Evolutionary conservation across 2,888 invertebrate species (phyloP).

Genomic region (Escarpia spicata): DNA sequence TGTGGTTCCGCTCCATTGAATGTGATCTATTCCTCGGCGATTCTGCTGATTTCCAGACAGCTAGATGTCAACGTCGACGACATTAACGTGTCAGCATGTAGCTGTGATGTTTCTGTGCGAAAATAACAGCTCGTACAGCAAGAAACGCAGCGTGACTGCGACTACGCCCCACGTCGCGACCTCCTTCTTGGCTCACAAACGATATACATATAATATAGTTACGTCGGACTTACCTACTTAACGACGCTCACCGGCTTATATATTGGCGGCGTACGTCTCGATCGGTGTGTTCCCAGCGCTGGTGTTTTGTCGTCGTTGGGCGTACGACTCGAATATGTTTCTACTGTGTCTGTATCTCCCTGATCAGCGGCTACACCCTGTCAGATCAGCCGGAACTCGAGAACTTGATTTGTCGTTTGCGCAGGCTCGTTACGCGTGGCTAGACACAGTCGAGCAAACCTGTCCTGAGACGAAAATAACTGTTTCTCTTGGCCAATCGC

Average conservation of each 20-base stretch:
- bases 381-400: not conserved
- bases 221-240: constrained; percentile 14
- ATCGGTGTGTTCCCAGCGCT: not conserved
- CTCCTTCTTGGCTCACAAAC: not conserved
- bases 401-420: not conserved
- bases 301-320: not conserved
- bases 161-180: constrained; percentile 1
- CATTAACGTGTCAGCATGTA: not conserved
- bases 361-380: not conserved
- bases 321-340: not conserved
- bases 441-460: not conserved
- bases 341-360: not conserved
- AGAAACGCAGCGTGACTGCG: not conserved
- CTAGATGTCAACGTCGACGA: not conserved
- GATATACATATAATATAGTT: not conserved
- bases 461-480: not conserved
- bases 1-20: not conserved
- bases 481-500: not conserved
- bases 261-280: not conserved
- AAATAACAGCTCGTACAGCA: not conserved
- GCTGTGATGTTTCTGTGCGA: not conserved
- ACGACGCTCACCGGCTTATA: not conserved
- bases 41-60: not conserved
- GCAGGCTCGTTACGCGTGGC: not conserved
- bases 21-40: not conserved